Base-by-base conservation (phyloP, 2,797 vertebrate species). In the Taenioides sp. region DNA sequence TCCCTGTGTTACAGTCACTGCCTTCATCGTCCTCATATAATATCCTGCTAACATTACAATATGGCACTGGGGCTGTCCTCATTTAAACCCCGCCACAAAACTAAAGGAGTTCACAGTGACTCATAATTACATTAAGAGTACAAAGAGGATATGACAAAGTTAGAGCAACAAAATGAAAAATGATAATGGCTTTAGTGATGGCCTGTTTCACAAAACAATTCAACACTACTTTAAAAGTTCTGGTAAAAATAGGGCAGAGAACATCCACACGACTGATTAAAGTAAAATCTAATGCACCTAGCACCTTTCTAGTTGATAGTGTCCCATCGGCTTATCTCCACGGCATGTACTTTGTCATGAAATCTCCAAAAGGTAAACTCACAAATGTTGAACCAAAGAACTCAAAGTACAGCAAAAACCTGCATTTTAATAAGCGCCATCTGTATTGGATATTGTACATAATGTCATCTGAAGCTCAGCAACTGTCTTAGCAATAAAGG, bases 1-100 rank as follows among this genome's bases (percentile, higher is more conserved):
- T 63, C 61, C 78, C 79, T 76, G 82, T 74, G 82, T 75, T 75
- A 81, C 70, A 86, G 78, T 86, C 83, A 77, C 70, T 62, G 81
- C 84, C 84, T 80, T 77, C 75, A 81, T 75, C 66, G 83, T 84
- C 82, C 85, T 80, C 72, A 86, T 80, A 87, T 80, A 82, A 87
- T 80, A 82, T 79, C 70, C 71, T 81, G 82, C 82, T 84, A 85
- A 87, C 84, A 87, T 89, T 82, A 86, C 87, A 88, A 62, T n/a
- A 23, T 87, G 87, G 82, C 84, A 70, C 89, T 84, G 72, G 80
- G 78, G 78, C 79, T 84, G 85, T 89, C 85, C 90, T 89, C 77
- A 70, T 89, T 90, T 92, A 81, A 84, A 84, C 82, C 74, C 65
- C 37, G 58, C 71, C 71, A 66, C 78, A 73, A 80, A 81, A 68